Evolutionary conservation across 2,797 vertebrate genomes (phyloP), one percentile per base, ranked within the genome.

Genomic region (Fundulus diaphanus): DNA sequence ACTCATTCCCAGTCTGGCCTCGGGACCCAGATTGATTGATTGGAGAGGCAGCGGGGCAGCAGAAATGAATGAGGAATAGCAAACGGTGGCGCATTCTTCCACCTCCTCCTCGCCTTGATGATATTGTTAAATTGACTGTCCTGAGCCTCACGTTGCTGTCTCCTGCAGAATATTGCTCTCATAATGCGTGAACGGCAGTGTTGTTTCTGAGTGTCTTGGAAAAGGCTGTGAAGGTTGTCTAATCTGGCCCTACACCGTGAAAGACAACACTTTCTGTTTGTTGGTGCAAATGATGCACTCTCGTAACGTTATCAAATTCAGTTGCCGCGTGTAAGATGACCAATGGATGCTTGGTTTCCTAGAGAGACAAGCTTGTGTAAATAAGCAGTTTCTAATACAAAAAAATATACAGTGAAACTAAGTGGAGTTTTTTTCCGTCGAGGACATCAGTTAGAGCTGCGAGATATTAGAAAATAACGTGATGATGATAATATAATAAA

Each of bases 11-110:
- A 40, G 84, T 86, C 84, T 88, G 82, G 85, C 88, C 89, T 79
- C 67, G 16, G 72, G 90, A 92, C 80, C 73, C 72, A 73, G 82
- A 89, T 89, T 90, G 89, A 92, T 91, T 91, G 90, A 94, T 92
- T 77, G 78, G 73, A 72, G 78, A 86, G 80, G 69, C 79, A 8
- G 81, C 83, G 56, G 85, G 84, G 86, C 84, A 81, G 79, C 74
- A 79, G 81, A 82, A 89, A 91, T 87, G 86, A 89, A 79, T 67
- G 63, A 88, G 79, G 87, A 92, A 93, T 91, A 87, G 88, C 82
- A 90, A 90, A 81, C n/a, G 18, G 76, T n/a, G 79, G 77, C 3
- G 52, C 80, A 59, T 78, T 80, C 81, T 87, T 67, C 74, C 75
- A 70, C 75, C 78, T 65, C 77, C 3, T 56, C 77, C 2, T 63